Evolutionary conservation across 2,797 vertebrate species (phyloP), one percentile per base, ranked within the genome.

Genomic region (Antennarius maculatus): DNA sequence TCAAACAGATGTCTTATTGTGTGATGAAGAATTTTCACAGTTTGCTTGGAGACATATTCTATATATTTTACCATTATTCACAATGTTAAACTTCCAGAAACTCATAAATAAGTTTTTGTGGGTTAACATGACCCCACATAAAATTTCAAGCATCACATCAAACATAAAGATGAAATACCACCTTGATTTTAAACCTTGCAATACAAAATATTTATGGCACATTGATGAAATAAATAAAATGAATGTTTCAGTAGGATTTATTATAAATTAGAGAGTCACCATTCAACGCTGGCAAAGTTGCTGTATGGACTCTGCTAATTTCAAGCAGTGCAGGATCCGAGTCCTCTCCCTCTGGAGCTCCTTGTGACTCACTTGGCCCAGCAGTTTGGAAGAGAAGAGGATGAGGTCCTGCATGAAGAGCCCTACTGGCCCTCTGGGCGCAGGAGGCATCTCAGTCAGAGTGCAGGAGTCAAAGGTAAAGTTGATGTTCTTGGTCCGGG

Each of bases 381-480:
- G 72, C 39, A 98, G 88, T 85, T 98, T 98, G 81, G 87, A 85
- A 47, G 94, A 93, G 86, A 99, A 98, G 49, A 93, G 79, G 76
- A 94, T 82, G 83, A 96, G 80, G 87, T 99, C 97, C 90, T 97
- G 96, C 94, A 97, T 95, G 85, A 99, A 98, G 80, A 97, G 92
- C 27, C 96, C 95, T 69, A 95, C 93, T 0, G 90, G 39, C 54
- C 92, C 91, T 41, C 75, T 81, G 0, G 93, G 86, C 2, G 85
- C 91, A 1, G 88, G 74, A 9, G 96, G 96, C 6, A 98, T 81
- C 53, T 92, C 80, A 23, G 94, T 95, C 77, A 99, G 47, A 13
- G 89, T 83, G 49, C 92, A 90, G 18, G 89, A 94, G 57, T 92
- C 93, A 77, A 98, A 97, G 16, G 82, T 93, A 80, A 98, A 95